A percentile compares a stretch with the other conserved stretches of the same genome.
phyloP scores from a whole-genome alignment of 1,140 invertebrate species.

The Aphelenchoides fujianensis region DNA sequence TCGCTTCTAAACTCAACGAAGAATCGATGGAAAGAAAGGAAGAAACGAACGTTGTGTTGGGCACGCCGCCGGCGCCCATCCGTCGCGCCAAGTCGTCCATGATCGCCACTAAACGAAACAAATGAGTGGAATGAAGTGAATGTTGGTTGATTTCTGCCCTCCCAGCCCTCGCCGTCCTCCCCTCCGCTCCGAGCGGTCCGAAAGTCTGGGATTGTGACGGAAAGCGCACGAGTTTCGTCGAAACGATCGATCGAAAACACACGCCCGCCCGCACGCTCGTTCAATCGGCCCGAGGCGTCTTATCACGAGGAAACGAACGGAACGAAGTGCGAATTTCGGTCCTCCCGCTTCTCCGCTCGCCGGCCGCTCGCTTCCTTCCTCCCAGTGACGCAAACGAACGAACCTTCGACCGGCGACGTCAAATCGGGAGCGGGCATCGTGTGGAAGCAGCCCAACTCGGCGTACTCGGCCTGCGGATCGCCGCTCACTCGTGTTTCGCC shows the following conservation, averaged over 20 bases:
- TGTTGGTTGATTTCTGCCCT: too few relatives aligned
- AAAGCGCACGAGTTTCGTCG: too few relatives aligned
- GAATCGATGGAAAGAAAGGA: neutral
- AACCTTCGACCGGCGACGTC: constrained; percentile 1
- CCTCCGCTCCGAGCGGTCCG: too few relatives aligned
- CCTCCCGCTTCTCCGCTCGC: too few relatives aligned
- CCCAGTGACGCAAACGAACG: neutral
- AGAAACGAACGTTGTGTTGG: too few relatives aligned
- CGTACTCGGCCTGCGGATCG: neutral
- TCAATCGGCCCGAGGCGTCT: neutral
- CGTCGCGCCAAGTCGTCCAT: constrained; percentile 1
- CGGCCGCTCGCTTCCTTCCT: too few relatives aligned
- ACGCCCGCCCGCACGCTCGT: neutral
- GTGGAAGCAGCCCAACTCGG: neutral
- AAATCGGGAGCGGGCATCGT: neutral
- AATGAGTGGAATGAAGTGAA: neutral
- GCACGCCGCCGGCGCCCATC: neutral
- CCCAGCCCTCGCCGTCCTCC: too few relatives aligned
- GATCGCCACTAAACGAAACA: neutral
- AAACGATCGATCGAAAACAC: too few relatives aligned
- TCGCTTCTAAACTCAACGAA: neutral
- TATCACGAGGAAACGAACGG: neutral
- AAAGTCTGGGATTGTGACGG: too few relatives aligned
- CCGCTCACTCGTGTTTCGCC: too few relatives aligned
- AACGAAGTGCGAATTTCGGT: neutral